Base-by-base conservation (phyloP, 1,140 invertebrate genomes). In the Plectrocnemia conspersa region DNA sequence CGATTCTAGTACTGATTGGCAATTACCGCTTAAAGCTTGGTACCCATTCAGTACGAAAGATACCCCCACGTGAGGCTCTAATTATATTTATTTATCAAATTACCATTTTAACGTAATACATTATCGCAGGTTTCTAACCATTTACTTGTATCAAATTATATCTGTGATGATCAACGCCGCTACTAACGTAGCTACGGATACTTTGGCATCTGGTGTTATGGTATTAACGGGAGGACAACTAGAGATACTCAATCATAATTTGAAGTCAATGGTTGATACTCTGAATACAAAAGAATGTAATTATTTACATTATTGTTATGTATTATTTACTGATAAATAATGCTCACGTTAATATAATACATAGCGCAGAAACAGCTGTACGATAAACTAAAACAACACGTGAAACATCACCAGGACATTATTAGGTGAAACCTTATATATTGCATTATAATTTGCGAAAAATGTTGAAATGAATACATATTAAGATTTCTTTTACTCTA, bases 11-110 rank as follows among this genome's bases (percentile, higher is more conserved):
- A 24, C 9, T 15, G 41, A 45, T 11, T 45, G 48, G 7, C 40
- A 16, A 4, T 46, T 55, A 35, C 63, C 63, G 1, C 57, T 65
- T 19, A 54, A 46, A 29, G 61, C 54, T 2, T 67, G 64, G 63
- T 65, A 52, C 52, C 65, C 65, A 22, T 67, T 64, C 46, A 22
- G 55, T 24, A 58, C 41, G 7, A 60, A 10, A 13, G 36, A 27
- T 15, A 32, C 25, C 4, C 54, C 61, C 9, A 32, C 27, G 29
- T 65, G 27, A 54, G 44, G 21, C 19, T n/a, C n/a, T n/a, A 42
- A 42, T 24, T n/a, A 18, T 2, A 22, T 44, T n/a, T 11, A 44
- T 22, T 23, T 23, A n/a, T n/a, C n/a, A 22, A 21, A 44, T 21
- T n/a, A n/a, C n/a, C n/a, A n/a, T n/a, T n/a, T n/a, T n/a, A n/a